Base-by-base conservation (phyloP, 2,888 invertebrate species). In the Flabesymbios commensalis region DNA sequence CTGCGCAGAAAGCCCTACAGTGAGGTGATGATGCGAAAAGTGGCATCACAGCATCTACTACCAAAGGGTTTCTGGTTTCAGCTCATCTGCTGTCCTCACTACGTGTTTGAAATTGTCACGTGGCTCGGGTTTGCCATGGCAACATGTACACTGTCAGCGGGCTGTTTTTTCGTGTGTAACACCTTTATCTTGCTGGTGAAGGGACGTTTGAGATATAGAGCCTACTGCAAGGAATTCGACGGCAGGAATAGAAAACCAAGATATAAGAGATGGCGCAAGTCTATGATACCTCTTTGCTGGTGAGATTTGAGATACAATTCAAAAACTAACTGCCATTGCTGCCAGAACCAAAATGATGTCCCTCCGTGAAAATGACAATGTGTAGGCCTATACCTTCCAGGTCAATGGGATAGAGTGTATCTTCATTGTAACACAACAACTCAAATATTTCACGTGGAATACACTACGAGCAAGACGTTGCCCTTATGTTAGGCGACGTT, bases 21-120 rank as follows among this genome's bases (percentile, higher is more conserved):
- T 7, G 29, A 10, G 19, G 10, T 33, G 19, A 52, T 10, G 36
- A 42, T 10, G 5, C 14, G 22, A 5, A 7, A 7, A 10, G 17
- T 22, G 7, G 45, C 7, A 22, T 26, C 19, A 32, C 45, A 36
- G 24, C 39, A 29, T 1, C 51, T 61, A 28, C 26, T 64, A 45
- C 61, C 64, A 3, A 29, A 19, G 3, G 43, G 48, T 10, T 5
- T 17, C 4, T 29, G 49, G 5, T 64, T 64, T 42, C 7, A 53
- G 42, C 41, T 28, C 19, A 52, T 64, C 1, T 54, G 61, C 7
- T 61, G 61, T 31, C 64, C 64, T 5, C 57, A 64, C 29, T 64
- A 64, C 51, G 24, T 62, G 29, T 64, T 64, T 43, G 64, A 64
- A 48, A 43, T 64, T 3, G 28, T 64, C n/a, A 56, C 61, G 24